Percentiles rank a stretch among this genome's conserved stretches.
These are phyloP conservation scores for Syngnathus acus DNA, from an alignment of 2,797 vertebrate species.

Conservation along the genomic window DNA sequence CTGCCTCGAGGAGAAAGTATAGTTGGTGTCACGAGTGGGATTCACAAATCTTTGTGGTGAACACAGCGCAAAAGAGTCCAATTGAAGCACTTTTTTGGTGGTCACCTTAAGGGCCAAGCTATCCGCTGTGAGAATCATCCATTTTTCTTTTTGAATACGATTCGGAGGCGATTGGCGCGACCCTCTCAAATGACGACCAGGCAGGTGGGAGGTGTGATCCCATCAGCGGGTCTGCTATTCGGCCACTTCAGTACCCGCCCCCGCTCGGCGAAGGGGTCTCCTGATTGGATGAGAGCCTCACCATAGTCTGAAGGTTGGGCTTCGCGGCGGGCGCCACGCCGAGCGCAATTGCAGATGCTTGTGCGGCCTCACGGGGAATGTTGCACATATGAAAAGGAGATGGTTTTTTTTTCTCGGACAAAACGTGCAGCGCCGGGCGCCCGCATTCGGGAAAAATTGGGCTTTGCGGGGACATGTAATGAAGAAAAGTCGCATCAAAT, in stretches of 20 bases:
- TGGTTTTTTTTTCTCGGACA: no score
- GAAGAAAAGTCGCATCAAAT: not conserved
- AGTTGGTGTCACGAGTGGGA: not conserved
- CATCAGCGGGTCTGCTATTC: slow-evolving; percentile 54
- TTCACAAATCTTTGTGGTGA: not conserved
- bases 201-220: slow-evolving; percentile 66
- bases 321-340: slow-evolving; percentile 43
- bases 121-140: not conserved
- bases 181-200: slow-evolving; percentile 59
- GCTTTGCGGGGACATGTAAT: no score
- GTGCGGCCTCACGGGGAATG: slow-evolving; percentile 38
- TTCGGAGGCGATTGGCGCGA: slow-evolving; percentile 45
- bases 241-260: slow-evolving; percentile 55
- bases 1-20: not conserved
- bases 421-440: not conserved
- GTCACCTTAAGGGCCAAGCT: not conserved
- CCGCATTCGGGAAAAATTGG: not conserved
- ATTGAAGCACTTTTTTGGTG: not conserved
- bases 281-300: slow-evolving; percentile 64
- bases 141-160: not conserved
- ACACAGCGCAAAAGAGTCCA: not conserved
- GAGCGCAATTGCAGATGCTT: slow-evolving; percentile 46
- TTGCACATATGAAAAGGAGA: no score
- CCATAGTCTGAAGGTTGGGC: slow-evolving; percentile 62
- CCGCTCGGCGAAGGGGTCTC: slow-evolving; percentile 46